These are phyloP conservation scores for Lycia hirtaria DNA, from an alignment of 2,888 invertebrate genomes.

Conservation along the genomic window DNA sequence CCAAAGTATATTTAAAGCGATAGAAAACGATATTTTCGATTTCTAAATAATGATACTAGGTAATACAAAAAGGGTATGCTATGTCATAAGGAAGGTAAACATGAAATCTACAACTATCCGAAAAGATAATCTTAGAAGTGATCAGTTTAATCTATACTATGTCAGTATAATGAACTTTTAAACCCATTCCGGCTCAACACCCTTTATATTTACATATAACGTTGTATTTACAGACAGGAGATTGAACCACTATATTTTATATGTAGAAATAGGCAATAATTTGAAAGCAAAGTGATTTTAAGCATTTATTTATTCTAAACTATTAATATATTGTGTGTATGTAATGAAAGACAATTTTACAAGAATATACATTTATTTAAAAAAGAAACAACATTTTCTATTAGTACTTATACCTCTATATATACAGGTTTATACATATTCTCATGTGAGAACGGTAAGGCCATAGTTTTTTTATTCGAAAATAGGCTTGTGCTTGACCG, in stretches of 20 bases:
- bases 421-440: too few species aligned
- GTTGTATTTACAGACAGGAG: background rate
- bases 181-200: too few species aligned
- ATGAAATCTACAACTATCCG: too few species aligned
- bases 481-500: too few species aligned
- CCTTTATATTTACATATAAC: too few species aligned
- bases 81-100: too few species aligned
- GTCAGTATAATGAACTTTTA: too few species aligned
- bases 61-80: constrained; percentile 6
- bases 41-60: background rate
- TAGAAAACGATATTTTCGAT: background rate
- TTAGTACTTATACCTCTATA: background rate
- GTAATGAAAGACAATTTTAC: constrained; percentile 51
- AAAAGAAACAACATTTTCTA: constrained; percentile 11
- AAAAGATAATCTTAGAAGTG: too few species aligned
- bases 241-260: background rate
- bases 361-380: constrained; percentile 44
- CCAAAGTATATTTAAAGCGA: constrained; percentile 39
- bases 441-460: too few species aligned
- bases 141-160: too few species aligned
- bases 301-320: constrained; percentile 45
- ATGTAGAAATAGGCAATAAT: constrained; percentile 5
- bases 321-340: constrained; percentile 23
- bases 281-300: constrained; percentile 42
- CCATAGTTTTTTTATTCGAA: too few species aligned